Percentiles rank a stretch among this genome's conserved stretches.
These are phyloP conservation scores for Siniperca obscura DNA, from an alignment of 2,797 vertebrate species.

Conservation along the genomic window DNA sequence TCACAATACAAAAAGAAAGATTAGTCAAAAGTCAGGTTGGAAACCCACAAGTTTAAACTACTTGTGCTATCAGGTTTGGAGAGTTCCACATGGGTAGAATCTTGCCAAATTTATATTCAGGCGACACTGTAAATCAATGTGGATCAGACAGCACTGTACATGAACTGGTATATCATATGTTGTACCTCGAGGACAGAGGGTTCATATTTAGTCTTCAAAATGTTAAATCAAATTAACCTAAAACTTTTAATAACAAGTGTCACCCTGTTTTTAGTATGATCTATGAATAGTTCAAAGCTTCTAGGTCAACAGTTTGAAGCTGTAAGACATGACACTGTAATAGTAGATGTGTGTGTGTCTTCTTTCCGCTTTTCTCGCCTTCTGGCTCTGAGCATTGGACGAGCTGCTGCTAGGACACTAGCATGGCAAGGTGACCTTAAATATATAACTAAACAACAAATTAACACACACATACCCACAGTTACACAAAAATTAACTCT, in stretches of 20 bases:
- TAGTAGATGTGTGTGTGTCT: conserved; percentile 22
- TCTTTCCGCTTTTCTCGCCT: conserved; percentile 33
- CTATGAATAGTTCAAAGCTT: conserved; percentile 60
- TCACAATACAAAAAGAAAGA: conserved; percentile 7
- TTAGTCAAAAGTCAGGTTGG: background rate
- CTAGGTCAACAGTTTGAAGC: conserved; percentile 50
- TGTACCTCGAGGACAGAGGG: background rate
- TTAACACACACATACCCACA: background rate
- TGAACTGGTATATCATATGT: background rate
- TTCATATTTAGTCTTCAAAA: conserved; percentile 37
- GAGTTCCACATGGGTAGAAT: background rate
- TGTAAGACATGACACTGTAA: conserved; percentile 38
- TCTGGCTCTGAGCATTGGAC: conserved; percentile 70
- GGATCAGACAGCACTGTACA: conserved; percentile 4
- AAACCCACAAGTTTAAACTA: background rate
- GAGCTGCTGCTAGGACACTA: conserved; percentile 74
- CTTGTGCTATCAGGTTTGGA: background rate
- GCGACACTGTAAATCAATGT: background rate
- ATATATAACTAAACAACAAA: conserved; percentile 39
- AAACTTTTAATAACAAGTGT: conserved; percentile 46
- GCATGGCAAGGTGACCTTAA: conserved; percentile 82
- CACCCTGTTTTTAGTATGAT: conserved; percentile 35
- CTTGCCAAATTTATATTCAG: background rate
- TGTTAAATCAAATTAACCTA: conserved; percentile 47
- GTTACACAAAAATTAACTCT: background rate